Percentiles rank a stretch among this genome's conserved stretches.
Evolutionary conservation across 2,797 vertebrate species (phyloP).

Genomic region (Coreius guichenoti): DNA sequence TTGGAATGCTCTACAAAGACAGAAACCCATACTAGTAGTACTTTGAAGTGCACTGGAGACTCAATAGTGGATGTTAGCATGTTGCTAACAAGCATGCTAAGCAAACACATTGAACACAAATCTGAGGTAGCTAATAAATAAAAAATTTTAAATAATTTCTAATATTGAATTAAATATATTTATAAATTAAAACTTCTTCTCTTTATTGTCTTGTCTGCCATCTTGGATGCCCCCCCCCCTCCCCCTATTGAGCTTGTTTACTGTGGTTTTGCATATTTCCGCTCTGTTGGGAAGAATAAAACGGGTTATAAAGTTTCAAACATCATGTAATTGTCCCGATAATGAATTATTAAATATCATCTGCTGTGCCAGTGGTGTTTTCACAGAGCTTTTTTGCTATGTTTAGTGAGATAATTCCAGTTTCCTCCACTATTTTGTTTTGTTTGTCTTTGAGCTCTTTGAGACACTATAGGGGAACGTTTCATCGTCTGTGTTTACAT

Average conservation of each 20-base stretch:
- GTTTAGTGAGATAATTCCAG: slow-evolving; percentile 14
- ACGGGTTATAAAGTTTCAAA: background rate
- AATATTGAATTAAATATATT: background rate
- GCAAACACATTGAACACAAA: background rate
- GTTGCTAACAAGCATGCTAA: background rate
- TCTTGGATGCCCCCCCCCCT: background rate
- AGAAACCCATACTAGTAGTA: background rate
- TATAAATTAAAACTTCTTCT: background rate
- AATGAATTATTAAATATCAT: background rate
- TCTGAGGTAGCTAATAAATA: background rate
- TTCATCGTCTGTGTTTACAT: slow-evolving; percentile 33
- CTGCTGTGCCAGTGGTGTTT: background rate
- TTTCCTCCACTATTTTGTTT: slow-evolving; percentile 6
- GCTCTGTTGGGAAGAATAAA: background rate
- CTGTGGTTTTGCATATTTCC: background rate
- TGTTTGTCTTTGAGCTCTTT: background rate
- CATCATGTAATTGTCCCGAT: background rate
- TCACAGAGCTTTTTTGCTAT: background rate
- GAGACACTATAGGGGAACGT: background rate
- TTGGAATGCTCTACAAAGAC: background rate
- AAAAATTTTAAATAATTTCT: background rate
- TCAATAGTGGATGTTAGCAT: background rate
- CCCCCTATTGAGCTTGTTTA: background rate
- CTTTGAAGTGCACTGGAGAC: background rate
- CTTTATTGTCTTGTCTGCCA: background rate